Conservation (phyloP, 2,888 invertebrate species). For the Allygus modestus region DNA sequence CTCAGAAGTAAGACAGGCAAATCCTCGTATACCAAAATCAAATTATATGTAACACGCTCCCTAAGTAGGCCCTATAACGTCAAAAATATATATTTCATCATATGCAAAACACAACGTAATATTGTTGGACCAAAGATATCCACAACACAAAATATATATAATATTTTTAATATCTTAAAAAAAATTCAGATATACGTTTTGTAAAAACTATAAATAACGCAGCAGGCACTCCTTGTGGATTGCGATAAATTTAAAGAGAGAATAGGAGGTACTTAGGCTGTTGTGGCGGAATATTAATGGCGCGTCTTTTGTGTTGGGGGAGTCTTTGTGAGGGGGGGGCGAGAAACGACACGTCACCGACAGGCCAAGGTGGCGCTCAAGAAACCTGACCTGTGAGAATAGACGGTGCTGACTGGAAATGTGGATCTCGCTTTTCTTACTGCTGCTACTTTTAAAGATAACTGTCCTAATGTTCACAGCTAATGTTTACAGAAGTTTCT, state of each 20-base stretch:
- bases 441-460: too few species aligned
- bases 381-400: constrained; percentile 6
- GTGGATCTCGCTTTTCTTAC: neutral
- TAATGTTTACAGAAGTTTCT: too few species aligned
- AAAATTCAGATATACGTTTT: neutral
- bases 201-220: neutral
- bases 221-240: constrained; percentile 9
- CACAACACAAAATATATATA: too few species aligned
- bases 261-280: constrained; percentile 45
- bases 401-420: neutral
- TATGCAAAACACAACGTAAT: too few species aligned
- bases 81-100: too few species aligned
- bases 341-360: constrained; percentile 40
- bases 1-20: too few species aligned
- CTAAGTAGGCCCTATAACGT: too few species aligned
- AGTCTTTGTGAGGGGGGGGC: constrained; percentile 3
- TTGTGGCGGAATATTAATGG: constrained; percentile 53
- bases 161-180: too few species aligned
- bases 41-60: too few species aligned
- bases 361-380: constrained; percentile 14
- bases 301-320: constrained; percentile 32
- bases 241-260: constrained; percentile 43
- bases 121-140: too few species aligned
- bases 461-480: too few species aligned
- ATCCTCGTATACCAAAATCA: too few species aligned